Evolutionary conservation across 2,797 vertebrate genomes (phyloP), one percentile per base, ranked within the genome.

Genomic region (Phoebastria nigripes): DNA sequence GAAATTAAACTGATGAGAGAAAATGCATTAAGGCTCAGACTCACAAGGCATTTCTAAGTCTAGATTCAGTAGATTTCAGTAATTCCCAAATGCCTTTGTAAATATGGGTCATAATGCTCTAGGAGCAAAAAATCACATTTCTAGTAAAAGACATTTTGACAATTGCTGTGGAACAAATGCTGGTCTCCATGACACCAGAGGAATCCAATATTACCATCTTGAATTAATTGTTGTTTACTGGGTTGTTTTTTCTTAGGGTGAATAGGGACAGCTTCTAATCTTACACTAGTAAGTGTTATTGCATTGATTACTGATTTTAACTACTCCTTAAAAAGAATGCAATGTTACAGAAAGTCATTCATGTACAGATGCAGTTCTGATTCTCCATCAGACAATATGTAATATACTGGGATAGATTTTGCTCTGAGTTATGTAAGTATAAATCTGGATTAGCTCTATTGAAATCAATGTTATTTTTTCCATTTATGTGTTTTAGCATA

Each of bases 301-400:
- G 47, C 62, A 89, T 37, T 52, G 33, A 73, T 51, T 78, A 21
- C 10, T 85, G 81, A 33, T 90, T 91, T 94, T 71, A 92, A 71
- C 69, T 84, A 44, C 13, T 74, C 31, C 49, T 76, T 47, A 25
- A 69, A 87, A 85, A 63, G 25, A 85, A 63, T 51, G 22, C 31
- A 55, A 0, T 70, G 39, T 72, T 83, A 78, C 52, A 88, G 62
- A 46, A 89, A 47, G 29, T 59, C 37, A 42, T 56, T 94, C 13
- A 26, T 47, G 20, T 63, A 51, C 44, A 47, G 28, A 37, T 47
- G 19, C 69, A 73, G n/a, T 88, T 86, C 76, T 66, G 46, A 56
- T 77, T 93, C 66, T 82, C 31, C 35, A 35, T 67, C 28, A 73
- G 63, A 59, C 35, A 73, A 18, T 39, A 19, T 51, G 8, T 54